These are phyloP conservation scores for Drosophila murphyi DNA, from an alignment of 1,140 invertebrate species.

Conservation along the genomic window DNA sequence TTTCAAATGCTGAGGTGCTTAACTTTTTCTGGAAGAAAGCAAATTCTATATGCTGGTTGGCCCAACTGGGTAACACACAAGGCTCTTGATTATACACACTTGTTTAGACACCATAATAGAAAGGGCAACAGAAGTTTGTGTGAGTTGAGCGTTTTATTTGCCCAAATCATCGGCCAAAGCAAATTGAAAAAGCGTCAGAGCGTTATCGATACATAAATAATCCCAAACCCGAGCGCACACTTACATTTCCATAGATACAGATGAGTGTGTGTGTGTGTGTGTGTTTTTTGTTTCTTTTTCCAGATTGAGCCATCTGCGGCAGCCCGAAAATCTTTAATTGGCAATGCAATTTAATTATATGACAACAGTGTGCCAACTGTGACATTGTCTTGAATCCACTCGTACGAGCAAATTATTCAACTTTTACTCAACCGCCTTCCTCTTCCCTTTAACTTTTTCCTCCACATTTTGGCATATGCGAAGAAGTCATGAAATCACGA, in stretches of 20 bases:
- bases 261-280: background rate
- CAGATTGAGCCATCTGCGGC: background rate
- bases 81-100: background rate
- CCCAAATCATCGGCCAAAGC: slow-evolving; percentile 38
- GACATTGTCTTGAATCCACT: slow-evolving; percentile 3
- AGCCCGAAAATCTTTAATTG: slow-evolving; percentile 26
- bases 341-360: slow-evolving; percentile 39
- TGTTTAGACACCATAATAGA: slow-evolving; percentile 30
- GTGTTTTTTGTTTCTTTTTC: background rate
- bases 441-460: background rate
- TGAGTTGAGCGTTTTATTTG: slow-evolving; percentile 31
- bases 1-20: no score
- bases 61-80: background rate
- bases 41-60: background rate
- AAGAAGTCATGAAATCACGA: slow-evolving; percentile 28
- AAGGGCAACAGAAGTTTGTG: slow-evolving; percentile 17
- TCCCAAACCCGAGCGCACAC: background rate
- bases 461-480: background rate
- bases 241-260: background rate
- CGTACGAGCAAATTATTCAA: background rate
- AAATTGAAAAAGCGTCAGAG: slow-evolving; percentile 45
- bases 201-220: slow-evolving; percentile 41
- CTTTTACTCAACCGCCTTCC: background rate
- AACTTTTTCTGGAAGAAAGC: background rate
- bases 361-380: slow-evolving; percentile 13